Base-by-base conservation (phyloP, 2,888 invertebrate species). In the Papilio gigon region DNA sequence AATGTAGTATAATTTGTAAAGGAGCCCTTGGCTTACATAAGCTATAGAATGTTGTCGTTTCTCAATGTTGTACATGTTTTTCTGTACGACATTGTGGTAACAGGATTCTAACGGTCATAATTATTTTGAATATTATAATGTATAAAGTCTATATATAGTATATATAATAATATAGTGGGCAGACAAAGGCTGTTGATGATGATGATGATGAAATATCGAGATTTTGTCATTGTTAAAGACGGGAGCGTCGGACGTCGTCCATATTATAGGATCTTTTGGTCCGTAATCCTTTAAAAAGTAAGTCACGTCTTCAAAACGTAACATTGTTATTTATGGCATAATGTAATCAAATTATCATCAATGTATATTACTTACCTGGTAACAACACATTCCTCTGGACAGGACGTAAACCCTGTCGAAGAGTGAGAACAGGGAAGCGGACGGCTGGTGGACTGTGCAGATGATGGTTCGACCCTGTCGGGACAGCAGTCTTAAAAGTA, bases 361-460 rank as follows among this genome's bases (percentile, higher is more conserved):
- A 70, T 68, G 47, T 12, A 59, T 60, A 20, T 60, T 37, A 40
- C 69, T 77, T 81, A 93, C 93, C 89, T 93, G 93, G 77, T 90
- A 91, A 72, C 90, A 90, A 74, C 92, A 92, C 78, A 86, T 82
- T 50, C 92, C 92, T 76, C 93, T 90, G 0, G 95, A 93, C 11
- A 96, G 78, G 63, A 95, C 93, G 82, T 94, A 95, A n/a, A 95
- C 90, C 77, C 94, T 89, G 75, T 96, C 96, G 81, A 97, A 96
- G 78, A 94, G 93, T 65, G 95, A 92, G 81, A 96, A 96, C 53
- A 96, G 89, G 14, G 95, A 95, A 0, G 96, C 95, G 5, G 95
- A 95, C 0, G 97, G 96, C 78, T 96, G 96, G 84, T 97, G 97
- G 68, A 96, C 94, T 0, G 96, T 96, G 84, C 96, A 96, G 72